Conservation (phyloP, 1,140 invertebrate species). For the Nephila pilipes region DNA sequence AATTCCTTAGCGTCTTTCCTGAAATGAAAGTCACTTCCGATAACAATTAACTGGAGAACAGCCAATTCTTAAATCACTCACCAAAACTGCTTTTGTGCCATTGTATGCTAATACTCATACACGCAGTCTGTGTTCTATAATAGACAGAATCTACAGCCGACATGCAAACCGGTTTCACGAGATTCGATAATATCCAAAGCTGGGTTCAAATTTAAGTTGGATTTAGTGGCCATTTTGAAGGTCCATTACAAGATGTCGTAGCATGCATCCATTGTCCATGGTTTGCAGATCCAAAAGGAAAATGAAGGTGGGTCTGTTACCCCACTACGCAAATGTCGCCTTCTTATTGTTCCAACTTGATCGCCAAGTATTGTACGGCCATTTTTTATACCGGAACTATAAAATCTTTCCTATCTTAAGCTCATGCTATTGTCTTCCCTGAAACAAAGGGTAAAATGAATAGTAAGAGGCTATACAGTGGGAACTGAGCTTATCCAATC, state of each 20-base stretch:
- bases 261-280: conserved; percentile 62
- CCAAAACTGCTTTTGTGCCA: conserved; percentile 32
- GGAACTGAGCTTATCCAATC: conserved; percentile 7
- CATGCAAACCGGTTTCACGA: conserved; percentile 67
- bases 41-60: conserved; percentile 7
- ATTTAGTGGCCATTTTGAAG: conserved; percentile 58
- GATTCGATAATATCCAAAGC: conserved; percentile 8
- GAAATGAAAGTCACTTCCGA: conserved; percentile 55
- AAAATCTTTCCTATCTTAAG: conserved; percentile 64
- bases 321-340: conserved; percentile 40
- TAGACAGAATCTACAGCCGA: conserved; percentile 46
- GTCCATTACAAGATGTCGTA: conserved; percentile 55
- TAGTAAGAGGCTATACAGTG: conserved; percentile 17
- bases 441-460: conserved; percentile 63
- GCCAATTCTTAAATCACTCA: conserved; percentile 26
- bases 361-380: conserved; percentile 40
- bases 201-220: conserved; percentile 58
- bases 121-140: neutral
- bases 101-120: conserved; percentile 68
- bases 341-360: conserved; percentile 67
- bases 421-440: conserved; percentile 51
- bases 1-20: neutral
- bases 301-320: conserved; percentile 44
- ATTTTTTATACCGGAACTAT: conserved; percentile 50
- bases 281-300: conserved; percentile 35